phyloP scores from a whole-genome alignment of 2,113 vertebrate genomes.

The Empidonax traillii region DNA sequence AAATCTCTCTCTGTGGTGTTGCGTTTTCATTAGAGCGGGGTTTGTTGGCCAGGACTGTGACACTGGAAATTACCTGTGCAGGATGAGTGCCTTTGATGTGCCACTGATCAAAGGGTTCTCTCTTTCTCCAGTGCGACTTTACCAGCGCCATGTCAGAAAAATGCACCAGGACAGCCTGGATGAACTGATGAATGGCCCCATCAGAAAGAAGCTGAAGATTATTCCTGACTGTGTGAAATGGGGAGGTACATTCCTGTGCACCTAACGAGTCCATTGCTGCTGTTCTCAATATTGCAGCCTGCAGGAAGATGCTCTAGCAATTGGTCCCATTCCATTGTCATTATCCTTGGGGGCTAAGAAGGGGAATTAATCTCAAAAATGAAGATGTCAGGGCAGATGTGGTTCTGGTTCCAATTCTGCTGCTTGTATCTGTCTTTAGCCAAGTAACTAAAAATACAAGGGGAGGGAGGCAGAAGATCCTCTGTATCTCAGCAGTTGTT shows the following conservation, averaged over 20 bases:
- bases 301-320: neutral
- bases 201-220: constrained; percentile 87
- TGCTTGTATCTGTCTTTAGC: neutral
- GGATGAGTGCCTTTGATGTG: neutral
- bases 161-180: constrained; percentile 78
- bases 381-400: neutral
- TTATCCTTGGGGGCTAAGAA: neutral
- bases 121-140: constrained; percentile 72
- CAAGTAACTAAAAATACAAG: neutral
- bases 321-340: neutral
- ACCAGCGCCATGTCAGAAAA: constrained; percentile 74
- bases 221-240: constrained; percentile 89
- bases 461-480: neutral
- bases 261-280: neutral
- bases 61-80: neutral
- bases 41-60: neutral
- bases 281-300: neutral
- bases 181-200: constrained; percentile 91
- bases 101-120: neutral
- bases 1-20: neutral
- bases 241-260: constrained; percentile 83
- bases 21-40: neutral
- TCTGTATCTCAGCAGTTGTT: neutral
- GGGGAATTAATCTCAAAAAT: neutral
- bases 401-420: neutral